These are phyloP conservation scores for Monopis laevigella DNA, from an alignment of 2,888 invertebrate genomes.

Conservation along the genomic window DNA sequence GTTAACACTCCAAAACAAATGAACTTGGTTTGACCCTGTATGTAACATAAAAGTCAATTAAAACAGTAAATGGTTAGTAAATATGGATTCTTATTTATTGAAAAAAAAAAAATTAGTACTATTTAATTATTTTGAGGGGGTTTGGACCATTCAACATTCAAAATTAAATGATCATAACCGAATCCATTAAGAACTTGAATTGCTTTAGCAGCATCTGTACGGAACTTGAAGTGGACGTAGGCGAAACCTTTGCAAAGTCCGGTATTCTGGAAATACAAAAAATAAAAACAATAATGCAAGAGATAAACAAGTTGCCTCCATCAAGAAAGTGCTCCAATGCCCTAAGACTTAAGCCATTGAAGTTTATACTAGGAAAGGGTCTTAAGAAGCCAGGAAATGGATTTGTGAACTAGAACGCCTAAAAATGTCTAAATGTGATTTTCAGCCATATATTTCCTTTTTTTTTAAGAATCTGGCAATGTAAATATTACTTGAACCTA, in stretches of 20 bases:
- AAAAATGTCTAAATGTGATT: too few relatives aligned
- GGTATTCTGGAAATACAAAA: constrained; percentile 65
- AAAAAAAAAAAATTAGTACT: neutral
- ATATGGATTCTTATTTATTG: neutral
- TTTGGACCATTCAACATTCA: constrained; percentile 99
- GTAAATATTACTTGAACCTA: too few relatives aligned
- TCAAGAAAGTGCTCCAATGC: too few relatives aligned
- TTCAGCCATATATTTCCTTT: too few relatives aligned
- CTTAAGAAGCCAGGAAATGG: too few relatives aligned
- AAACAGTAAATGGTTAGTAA: neutral
- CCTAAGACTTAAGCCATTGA: too few relatives aligned
- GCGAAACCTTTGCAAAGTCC: constrained; percentile 97
- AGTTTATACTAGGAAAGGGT: too few relatives aligned
- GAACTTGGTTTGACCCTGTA: too few relatives aligned
- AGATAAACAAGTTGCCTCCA: neutral
- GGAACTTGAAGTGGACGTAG: constrained; percentile 94
- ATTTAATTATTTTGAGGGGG: constrained; percentile 64
- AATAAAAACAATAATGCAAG: constrained; percentile 3
- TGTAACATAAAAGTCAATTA: too few relatives aligned
- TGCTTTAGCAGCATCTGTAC: constrained; percentile 91
- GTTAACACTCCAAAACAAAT: too few relatives aligned
- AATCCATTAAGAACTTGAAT: constrained; percentile 90
- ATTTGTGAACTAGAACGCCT: too few relatives aligned
- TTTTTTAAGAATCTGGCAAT: too few relatives aligned
- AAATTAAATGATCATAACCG: constrained; percentile 97